These are phyloP conservation scores for Holcopasites calliopsidis DNA, from an alignment of 1,140 invertebrate genomes.

Conservation along the genomic window DNA sequence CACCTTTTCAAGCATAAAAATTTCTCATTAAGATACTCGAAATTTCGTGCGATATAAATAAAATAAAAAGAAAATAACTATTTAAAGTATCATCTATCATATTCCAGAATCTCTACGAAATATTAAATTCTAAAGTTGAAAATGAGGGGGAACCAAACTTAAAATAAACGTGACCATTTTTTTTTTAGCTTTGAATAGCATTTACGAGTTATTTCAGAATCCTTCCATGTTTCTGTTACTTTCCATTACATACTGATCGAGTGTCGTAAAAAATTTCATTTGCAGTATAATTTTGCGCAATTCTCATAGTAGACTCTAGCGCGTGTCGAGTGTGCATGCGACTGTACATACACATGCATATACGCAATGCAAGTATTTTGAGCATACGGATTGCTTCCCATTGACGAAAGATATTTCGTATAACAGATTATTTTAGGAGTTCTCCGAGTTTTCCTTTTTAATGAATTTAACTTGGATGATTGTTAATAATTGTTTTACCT, in stretches of 20 bases:
- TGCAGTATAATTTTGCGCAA: neutral
- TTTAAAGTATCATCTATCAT: too few species aligned
- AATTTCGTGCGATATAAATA: neutral
- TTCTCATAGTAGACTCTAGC: neutral
- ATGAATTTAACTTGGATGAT: neutral
- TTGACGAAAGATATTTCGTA: neutral
- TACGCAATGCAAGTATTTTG: neutral
- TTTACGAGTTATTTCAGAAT: too few species aligned
- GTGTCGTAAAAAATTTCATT: neutral
- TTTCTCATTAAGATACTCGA: neutral
- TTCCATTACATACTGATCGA: neutral
- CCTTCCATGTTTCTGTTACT: neutral
- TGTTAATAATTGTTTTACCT: constrained; percentile 36
- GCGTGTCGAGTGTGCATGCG: neutral
- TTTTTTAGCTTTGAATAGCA: too few species aligned
- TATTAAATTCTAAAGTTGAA: too few species aligned
- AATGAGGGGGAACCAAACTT: too few species aligned
- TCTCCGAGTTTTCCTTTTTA: neutral
- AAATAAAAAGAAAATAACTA: neutral
- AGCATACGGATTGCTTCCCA: neutral
- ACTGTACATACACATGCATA: neutral
- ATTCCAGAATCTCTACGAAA: too few species aligned
- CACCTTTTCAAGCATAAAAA: constrained; percentile 43
- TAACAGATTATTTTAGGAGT: neutral
- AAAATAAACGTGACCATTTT: too few species aligned